A percentile compares a stretch with the other conserved stretches of the same genome.
These are phyloP conservation scores for Polylopha cassiicola DNA, from an alignment of 2,888 invertebrate genomes.

Conservation along the genomic window DNA sequence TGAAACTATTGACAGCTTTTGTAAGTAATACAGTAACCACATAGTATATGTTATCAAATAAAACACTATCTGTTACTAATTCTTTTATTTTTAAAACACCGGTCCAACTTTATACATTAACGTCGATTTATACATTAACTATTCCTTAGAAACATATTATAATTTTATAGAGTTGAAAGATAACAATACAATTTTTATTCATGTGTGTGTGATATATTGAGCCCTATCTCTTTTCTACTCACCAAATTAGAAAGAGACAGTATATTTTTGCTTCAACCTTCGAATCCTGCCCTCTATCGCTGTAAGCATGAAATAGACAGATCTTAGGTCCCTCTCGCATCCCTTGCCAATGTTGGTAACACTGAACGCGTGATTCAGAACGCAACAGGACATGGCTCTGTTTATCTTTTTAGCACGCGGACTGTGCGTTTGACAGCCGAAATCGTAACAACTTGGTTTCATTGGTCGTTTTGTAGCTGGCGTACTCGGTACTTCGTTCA, in stretches of 20 bases:
- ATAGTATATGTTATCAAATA: conserved; percentile 7
- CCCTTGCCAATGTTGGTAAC: conserved; percentile 44
- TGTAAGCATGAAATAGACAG: conserved; percentile 50
- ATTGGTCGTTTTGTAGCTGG: conserved; percentile 35
- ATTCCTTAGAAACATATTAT: too few species aligned
- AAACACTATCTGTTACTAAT: conserved; percentile 7
- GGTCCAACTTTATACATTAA: too few species aligned
- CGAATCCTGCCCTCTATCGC: conserved; percentile 62
- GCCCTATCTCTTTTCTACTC: too few species aligned
- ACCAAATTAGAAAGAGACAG: too few species aligned
- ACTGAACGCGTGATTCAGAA: conserved; percentile 38
- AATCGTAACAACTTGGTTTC: conserved; percentile 49
- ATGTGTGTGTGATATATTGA: too few species aligned
- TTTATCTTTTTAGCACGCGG: conserved; percentile 3
- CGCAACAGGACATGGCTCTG: conserved; percentile 21
- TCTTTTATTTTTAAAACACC: conserved; percentile 4
- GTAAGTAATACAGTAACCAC: neutral
- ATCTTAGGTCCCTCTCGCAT: conserved; percentile 46
- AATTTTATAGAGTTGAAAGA: too few species aligned
- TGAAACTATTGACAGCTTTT: conserved; percentile 4
- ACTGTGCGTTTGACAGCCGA: conserved; percentile 42
- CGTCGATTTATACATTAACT: too few species aligned
- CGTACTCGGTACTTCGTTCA: conserved; percentile 10
- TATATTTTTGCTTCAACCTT: conserved; percentile 48
- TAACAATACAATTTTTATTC: too few species aligned